Percentiles rank a stretch among this genome's conserved stretches.
phyloP scores from a whole-genome alignment of 2,888 invertebrate genomes.

The Dione juno region DNA sequence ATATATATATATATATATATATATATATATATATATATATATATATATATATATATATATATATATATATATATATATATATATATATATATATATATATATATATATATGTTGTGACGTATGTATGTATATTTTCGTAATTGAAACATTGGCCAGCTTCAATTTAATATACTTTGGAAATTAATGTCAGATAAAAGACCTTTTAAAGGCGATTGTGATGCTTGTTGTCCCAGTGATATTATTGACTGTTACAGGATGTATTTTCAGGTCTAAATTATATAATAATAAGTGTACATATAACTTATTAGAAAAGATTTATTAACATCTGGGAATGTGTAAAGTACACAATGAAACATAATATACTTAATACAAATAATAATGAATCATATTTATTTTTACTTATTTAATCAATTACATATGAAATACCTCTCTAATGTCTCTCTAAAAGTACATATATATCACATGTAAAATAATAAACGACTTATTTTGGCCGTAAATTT shows the following conservation, averaged over 20 bases:
- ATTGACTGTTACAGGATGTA: conserved; percentile 1
- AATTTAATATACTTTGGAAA: conserved; percentile 1
- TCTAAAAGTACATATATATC: neutral
- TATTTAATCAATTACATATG: conserved; percentile 16
- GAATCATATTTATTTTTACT: conserved; percentile 14
- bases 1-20: too few relatives aligned
- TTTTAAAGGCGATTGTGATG: conserved; percentile 11
- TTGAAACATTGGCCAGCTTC: neutral
- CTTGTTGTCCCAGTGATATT: conserved; percentile 17
- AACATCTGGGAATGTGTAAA: neutral
- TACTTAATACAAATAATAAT: conserved; percentile 18
- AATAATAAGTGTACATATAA: conserved; percentile 4
- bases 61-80: too few relatives aligned
- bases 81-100: too few relatives aligned
- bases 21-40: too few relatives aligned
- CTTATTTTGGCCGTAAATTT: neutral
- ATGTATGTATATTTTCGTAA: neutral
- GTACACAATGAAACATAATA: conserved; percentile 1
- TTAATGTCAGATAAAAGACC: conserved; percentile 4
- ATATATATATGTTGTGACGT: too few relatives aligned
- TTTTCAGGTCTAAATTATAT: conserved; percentile 1
- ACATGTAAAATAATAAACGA: neutral
- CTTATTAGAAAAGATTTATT: neutral
- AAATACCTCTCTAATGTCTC: conserved; percentile 7
- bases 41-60: too few relatives aligned